A percentile compares a stretch with the other conserved stretches of the same genome.
Conservation (phyloP, 2,797 vertebrate genomes). For the Tenualosa thibaudeaui region DNA sequence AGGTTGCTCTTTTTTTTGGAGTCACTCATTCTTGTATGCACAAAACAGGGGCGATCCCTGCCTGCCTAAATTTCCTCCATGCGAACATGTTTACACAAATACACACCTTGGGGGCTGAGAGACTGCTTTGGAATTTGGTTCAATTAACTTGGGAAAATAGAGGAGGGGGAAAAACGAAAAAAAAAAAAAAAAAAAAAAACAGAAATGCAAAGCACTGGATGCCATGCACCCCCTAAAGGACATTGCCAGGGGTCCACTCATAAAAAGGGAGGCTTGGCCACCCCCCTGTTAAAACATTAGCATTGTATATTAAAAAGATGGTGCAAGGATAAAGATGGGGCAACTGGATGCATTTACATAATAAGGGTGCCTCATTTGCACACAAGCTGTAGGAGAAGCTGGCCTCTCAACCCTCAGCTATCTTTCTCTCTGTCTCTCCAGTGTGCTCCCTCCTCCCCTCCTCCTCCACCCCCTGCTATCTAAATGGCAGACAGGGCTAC, state of each 20-base stretch:
- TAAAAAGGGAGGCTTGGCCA: slow-evolving; percentile 45
- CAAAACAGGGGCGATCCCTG: not conserved
- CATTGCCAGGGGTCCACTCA: slow-evolving; percentile 47
- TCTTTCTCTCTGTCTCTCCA: not conserved
- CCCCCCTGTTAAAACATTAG: slow-evolving; percentile 59
- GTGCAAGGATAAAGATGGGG: slow-evolving; percentile 71
- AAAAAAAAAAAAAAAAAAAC: slow-evolving; percentile 44
- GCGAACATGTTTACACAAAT: not conserved
- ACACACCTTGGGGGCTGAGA: not conserved
- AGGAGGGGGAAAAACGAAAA: not conserved
- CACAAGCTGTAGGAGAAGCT: slow-evolving; percentile 64
- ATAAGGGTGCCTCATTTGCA: slow-evolving; percentile 80
- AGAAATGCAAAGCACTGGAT: slow-evolving; percentile 47
- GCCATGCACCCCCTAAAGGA: slow-evolving; percentile 52
- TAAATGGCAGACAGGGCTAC: slow-evolving; percentile 63
- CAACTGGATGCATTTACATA: slow-evolving; percentile 74
- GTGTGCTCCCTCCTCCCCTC: slow-evolving; percentile 33
- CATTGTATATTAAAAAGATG: slow-evolving; percentile 76
- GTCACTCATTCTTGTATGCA: not conserved
- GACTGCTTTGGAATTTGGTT: slow-evolving; percentile 10
- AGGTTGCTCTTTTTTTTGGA: not conserved
- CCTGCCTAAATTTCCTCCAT: slow-evolving; percentile 12
- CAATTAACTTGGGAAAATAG: not conserved
- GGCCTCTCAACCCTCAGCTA: slow-evolving; percentile 42
- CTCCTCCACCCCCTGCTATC: slow-evolving; percentile 41